phyloP scores from a whole-genome alignment of 2,797 vertebrate genomes.

The Neopelma chrysocephalum region DNA sequence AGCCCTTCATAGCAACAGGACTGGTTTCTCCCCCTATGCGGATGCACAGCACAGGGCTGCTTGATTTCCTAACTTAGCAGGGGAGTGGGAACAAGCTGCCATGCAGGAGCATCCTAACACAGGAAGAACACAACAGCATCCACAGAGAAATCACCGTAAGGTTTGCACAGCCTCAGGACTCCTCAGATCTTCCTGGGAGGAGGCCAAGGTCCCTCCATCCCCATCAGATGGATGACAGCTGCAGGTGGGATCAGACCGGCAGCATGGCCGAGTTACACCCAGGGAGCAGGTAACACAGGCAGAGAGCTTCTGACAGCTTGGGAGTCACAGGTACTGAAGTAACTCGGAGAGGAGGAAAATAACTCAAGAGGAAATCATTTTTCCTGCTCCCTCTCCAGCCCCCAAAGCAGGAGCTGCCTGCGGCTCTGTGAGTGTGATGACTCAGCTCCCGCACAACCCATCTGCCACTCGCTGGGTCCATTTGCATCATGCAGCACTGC shows the following conservation, averaged over 20 bases:
- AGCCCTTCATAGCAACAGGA: background rate
- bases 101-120: background rate
- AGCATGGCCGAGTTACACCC: background rate
- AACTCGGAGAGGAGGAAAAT: background rate
- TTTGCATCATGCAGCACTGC: background rate
- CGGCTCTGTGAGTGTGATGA: background rate
- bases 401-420: conserved; percentile 36
- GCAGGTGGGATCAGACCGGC: background rate
- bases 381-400: conserved; percentile 51
- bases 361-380: conserved; percentile 26
- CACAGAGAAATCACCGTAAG: background rate
- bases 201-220: background rate
- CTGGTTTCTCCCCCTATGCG: background rate
- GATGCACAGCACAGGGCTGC: background rate
- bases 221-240: background rate
- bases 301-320: background rate
- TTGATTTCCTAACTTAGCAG: background rate
- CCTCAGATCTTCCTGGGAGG: background rate
- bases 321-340: background rate
- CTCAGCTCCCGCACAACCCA: conserved; percentile 25
- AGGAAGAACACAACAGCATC: background rate
- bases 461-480: conserved; percentile 25
- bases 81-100: background rate
- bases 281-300: background rate
- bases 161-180: background rate